These are phyloP conservation scores for Dichetophora obliterata DNA, from an alignment of 2,888 invertebrate species.

Conservation along the genomic window DNA sequence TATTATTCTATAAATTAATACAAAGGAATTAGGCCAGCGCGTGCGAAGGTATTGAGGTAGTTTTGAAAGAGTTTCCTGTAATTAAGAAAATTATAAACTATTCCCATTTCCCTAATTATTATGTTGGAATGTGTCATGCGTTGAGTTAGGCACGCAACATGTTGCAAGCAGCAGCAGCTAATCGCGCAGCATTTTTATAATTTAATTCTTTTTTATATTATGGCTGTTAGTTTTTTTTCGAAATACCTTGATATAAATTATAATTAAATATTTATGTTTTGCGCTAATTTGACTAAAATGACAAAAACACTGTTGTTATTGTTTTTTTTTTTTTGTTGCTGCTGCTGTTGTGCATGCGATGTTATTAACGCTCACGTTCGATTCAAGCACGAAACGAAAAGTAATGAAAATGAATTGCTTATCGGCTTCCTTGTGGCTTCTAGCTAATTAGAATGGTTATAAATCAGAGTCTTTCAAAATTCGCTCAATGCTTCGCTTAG, in stretches of 20 bases:
- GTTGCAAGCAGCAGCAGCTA: background rate
- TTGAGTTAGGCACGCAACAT: slow-evolving; percentile 3
- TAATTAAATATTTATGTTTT: slow-evolving; percentile 11
- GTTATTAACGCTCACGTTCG: too few relatives aligned
- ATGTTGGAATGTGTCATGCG: background rate
- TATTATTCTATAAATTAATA: too few relatives aligned
- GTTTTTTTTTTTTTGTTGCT: background rate
- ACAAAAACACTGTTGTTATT: background rate
- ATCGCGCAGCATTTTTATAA: background rate
- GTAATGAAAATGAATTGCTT: too few relatives aligned
- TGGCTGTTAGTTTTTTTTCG: background rate
- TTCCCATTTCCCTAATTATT: background rate
- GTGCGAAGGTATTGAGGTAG: too few relatives aligned
- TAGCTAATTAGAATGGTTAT: too few relatives aligned
- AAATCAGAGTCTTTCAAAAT: too few relatives aligned
- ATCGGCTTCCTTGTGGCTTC: too few relatives aligned
- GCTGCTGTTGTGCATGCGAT: too few relatives aligned
- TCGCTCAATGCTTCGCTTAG: too few relatives aligned
- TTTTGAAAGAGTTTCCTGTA: too few relatives aligned
- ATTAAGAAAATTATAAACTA: background rate
- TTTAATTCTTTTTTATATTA: background rate
- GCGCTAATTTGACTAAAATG: background rate
- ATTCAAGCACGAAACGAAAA: too few relatives aligned
- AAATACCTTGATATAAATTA: slow-evolving; percentile 34
- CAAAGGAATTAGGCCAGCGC: too few relatives aligned